Percentiles rank a stretch among this genome's conserved stretches.
Conservation (phyloP, 2,888 invertebrate species). For the Nomada fabriciana region DNA sequence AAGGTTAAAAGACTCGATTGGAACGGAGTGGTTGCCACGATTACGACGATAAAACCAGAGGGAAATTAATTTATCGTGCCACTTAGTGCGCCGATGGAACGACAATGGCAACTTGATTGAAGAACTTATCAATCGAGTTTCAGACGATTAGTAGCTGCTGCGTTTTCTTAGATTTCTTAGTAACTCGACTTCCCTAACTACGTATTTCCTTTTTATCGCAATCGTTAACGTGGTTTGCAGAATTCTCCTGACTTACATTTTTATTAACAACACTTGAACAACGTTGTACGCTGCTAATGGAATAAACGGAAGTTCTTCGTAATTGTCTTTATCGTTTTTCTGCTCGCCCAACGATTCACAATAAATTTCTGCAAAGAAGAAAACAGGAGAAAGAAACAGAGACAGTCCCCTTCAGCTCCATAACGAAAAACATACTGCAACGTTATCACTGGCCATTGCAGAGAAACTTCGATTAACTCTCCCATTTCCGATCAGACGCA, state of each 20-base stretch:
- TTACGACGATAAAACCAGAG: not conserved
- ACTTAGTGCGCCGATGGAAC: not conserved
- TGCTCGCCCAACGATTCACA: too few species aligned
- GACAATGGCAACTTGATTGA: not conserved
- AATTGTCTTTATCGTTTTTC: too few species aligned
- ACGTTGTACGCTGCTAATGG: too few species aligned
- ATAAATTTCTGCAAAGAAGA: not conserved
- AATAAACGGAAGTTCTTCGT: too few species aligned
- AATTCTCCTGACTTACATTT: not conserved
- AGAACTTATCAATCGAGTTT: slow-evolving; percentile 23
- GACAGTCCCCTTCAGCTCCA: not conserved
- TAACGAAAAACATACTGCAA: not conserved
- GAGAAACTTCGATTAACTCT: slow-evolving; percentile 26
- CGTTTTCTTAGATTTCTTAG: not conserved
- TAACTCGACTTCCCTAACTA: not conserved
- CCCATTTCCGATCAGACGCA: slow-evolving; percentile 14
- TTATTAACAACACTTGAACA: too few species aligned
- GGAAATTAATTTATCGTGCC: slow-evolving; percentile 7
- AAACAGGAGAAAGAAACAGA: not conserved
- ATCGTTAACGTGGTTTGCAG: not conserved
- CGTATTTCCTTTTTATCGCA: not conserved
- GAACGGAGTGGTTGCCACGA: not conserved
- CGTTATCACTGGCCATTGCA: not conserved
- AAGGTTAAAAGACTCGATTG: not conserved
- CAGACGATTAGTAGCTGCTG: not conserved